phyloP scores from a whole-genome alignment of 2,888 invertebrate genomes.

The Dryocosmus kuriphilus region DNA sequence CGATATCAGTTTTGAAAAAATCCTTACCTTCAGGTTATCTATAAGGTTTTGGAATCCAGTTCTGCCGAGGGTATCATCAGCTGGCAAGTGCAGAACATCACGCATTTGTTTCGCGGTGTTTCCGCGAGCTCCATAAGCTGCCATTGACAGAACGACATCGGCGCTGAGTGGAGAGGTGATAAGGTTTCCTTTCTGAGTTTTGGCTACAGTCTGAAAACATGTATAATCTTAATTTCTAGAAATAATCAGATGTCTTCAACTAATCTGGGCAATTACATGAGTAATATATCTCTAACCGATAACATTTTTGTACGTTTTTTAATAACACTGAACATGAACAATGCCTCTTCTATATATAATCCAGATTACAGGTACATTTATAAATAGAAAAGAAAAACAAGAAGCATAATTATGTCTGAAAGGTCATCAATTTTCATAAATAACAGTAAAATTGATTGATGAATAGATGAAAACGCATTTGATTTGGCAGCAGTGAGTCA shows the following conservation, averaged over 20 bases:
- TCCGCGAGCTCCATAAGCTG: conserved; percentile 65
- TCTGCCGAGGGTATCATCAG: conserved; percentile 49
- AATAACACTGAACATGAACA: not conserved
- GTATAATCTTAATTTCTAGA: not conserved
- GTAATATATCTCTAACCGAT: not conserved
- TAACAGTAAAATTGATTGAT: not conserved
- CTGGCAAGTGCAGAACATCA: conserved; percentile 59
- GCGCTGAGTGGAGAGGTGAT: conserved; percentile 73
- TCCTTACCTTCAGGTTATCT: conserved; percentile 60
- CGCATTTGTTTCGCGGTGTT: conserved; percentile 64
- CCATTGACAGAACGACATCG: conserved; percentile 70
- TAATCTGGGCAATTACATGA: not conserved
- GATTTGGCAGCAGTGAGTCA: not conserved
- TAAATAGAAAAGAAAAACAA: not conserved
- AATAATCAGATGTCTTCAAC: not conserved
- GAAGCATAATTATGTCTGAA: not conserved
- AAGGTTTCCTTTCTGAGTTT: conserved; percentile 60
- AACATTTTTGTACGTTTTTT: not conserved
- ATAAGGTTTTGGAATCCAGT: conserved; percentile 63
- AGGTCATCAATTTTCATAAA: not conserved
- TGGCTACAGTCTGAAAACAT: conserved; percentile 56
- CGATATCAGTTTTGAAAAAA: not conserved
- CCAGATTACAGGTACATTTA: not conserved
- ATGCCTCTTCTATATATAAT: not conserved
- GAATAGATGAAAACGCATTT: not conserved